phyloP scores from a whole-genome alignment of 2,113 vertebrate genomes.

The Salvator merianae region DNA sequence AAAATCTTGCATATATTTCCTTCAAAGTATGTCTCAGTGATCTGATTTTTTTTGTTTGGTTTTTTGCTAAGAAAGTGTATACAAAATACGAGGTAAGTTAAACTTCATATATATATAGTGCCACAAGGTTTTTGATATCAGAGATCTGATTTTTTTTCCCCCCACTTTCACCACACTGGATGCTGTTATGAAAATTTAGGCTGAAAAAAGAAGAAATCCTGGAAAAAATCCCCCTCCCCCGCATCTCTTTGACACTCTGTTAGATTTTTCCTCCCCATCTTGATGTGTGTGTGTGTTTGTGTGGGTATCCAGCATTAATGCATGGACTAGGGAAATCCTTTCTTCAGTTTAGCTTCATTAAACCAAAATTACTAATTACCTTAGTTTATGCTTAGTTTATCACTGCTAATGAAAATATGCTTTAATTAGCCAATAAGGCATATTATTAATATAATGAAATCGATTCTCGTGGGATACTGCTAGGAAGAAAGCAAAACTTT shows the following conservation, averaged over 20 bases:
- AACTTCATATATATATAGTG: background rate
- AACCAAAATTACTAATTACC: conserved; percentile 48
- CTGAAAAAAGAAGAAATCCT: conserved; percentile 2
- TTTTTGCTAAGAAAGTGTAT: background rate
- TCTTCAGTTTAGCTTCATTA: conserved; percentile 37
- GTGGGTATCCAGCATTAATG: background rate
- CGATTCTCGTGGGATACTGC: conserved; percentile 30
- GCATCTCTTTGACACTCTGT: too few relatives aligned
- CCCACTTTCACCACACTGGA: background rate
- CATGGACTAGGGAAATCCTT: conserved; percentile 44
- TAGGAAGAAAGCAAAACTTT: conserved; percentile 50
- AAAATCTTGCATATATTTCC: background rate
- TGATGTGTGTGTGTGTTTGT: too few relatives aligned
- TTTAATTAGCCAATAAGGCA: conserved; percentile 41
- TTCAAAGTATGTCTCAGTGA: background rate
- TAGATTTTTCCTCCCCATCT: too few relatives aligned
- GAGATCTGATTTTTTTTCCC: background rate
- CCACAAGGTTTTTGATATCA: background rate
- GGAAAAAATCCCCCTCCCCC: too few relatives aligned
- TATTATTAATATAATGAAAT: conserved; percentile 41
- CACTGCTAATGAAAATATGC: conserved; percentile 46
- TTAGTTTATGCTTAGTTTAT: conserved; percentile 26
- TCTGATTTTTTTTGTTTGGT: background rate
- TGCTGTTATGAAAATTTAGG: conserved; percentile 15
- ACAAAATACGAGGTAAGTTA: background rate